Conservation (phyloP, 1,140 invertebrate species). For the Steinernema khuongi region DNA sequence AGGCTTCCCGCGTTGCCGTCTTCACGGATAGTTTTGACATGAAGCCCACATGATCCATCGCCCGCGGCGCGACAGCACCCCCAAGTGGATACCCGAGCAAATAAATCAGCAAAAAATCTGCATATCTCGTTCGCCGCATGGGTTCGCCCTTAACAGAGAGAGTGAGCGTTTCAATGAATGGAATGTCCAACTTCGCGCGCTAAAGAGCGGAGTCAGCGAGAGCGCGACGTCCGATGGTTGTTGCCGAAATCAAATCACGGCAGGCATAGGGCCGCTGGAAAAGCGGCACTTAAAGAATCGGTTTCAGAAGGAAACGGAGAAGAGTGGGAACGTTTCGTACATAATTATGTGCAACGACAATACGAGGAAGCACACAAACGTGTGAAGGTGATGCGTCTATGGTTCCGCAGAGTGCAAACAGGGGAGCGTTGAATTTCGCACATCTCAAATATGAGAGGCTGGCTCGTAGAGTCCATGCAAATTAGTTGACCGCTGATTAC, state of each 20-base stretch:
- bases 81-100: background rate
- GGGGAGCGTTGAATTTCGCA: slow-evolving; percentile 10
- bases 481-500: slow-evolving; percentile 16
- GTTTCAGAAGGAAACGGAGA: background rate
- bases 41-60: slow-evolving; percentile 7
- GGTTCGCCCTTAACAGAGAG: background rate
- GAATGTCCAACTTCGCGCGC: background rate
- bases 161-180: slow-evolving; percentile 11
- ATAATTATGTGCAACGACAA: background rate
- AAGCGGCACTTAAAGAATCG: background rate
- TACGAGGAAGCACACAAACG: background rate
- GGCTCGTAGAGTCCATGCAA: background rate
- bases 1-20: background rate
- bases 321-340: background rate
- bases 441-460: background rate
- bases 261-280: background rate
- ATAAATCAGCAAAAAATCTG: slow-evolving; percentile 14
- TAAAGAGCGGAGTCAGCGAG: background rate
- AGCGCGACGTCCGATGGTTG: background rate
- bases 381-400: no score
- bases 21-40: slow-evolving; percentile 15
- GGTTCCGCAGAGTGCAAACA: background rate
- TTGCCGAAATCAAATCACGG: slow-evolving; percentile 9
- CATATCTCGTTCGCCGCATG: background rate
- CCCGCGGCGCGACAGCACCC: background rate